Conservation (phyloP, 2,113 vertebrate genomes). For the Baryphthengus martii region DNA sequence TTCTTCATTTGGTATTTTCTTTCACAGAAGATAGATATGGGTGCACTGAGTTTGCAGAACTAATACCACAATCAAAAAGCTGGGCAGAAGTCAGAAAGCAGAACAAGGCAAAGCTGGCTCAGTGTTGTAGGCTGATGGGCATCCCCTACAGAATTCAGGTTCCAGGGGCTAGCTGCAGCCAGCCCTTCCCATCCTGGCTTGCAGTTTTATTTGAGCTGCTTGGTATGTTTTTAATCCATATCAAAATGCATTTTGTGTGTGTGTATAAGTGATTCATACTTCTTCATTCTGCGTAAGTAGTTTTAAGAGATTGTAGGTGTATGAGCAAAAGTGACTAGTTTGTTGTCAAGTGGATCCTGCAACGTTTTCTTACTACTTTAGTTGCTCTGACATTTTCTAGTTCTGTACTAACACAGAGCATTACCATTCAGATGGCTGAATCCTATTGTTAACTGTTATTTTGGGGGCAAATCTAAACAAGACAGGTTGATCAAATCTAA, state of each 20-base stretch:
- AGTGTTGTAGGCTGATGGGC: accelerated
- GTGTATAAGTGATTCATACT: background rate
- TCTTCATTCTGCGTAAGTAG: background rate
- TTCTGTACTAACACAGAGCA: background rate
- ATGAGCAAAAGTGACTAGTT: background rate
- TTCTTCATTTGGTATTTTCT: background rate
- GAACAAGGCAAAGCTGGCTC: background rate
- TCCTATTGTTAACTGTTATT: background rate
- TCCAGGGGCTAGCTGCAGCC: background rate
- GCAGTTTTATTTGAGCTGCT: background rate
- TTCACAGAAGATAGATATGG: background rate
- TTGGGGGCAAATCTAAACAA: constrained; percentile 37
- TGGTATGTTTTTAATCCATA: background rate
- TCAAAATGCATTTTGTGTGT: background rate
- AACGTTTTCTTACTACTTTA: background rate
- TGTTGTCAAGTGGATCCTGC: background rate
- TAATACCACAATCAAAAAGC: background rate
- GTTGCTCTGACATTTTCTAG: background rate
- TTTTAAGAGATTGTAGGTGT: background rate
- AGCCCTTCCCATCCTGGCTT: background rate
- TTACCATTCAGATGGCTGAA: background rate
- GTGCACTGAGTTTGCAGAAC: background rate
- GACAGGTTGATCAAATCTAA: constrained; percentile 26
- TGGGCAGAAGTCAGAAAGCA: background rate
- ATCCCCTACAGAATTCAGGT: background rate